Conservation (phyloP, 2,797 vertebrate species). For the Hemibagrus guttatus region DNA sequence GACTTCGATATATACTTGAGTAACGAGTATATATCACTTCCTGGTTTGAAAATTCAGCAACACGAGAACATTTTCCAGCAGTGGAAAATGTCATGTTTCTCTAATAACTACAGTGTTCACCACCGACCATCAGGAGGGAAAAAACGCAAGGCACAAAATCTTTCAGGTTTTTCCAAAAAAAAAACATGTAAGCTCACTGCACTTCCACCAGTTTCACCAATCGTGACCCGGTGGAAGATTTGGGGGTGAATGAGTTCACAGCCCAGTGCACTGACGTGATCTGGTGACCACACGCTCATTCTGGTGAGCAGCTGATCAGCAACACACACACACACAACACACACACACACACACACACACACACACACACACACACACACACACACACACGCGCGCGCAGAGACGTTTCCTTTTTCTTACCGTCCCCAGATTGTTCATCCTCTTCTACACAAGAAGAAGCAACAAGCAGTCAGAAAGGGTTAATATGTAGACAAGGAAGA, state of each 20-base stretch:
- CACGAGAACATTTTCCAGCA: neutral
- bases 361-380: neutral
- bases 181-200: neutral
- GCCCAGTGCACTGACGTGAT: neutral
- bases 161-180: no score
- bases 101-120: neutral
- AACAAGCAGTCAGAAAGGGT: slow-evolving; percentile 57
- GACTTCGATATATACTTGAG: slow-evolving; percentile 56
- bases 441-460: slow-evolving; percentile 67
- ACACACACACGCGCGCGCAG: neutral
- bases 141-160: no score
- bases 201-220: neutral
- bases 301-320: slow-evolving; percentile 27
- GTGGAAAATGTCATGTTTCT: neutral
- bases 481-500: slow-evolving; percentile 52
- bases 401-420: slow-evolving; percentile 64
- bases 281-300: slow-evolving; percentile 11
- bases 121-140: neutral
- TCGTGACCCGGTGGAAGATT: neutral
- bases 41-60: slow-evolving; percentile 19
- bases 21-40: slow-evolving; percentile 59
- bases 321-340: neutral
- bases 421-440: slow-evolving; percentile 67
- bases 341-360: slow-evolving; percentile 1
- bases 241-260: neutral